Conservation (phyloP, 2,888 invertebrate genomes). For the Lasiommata megera region DNA sequence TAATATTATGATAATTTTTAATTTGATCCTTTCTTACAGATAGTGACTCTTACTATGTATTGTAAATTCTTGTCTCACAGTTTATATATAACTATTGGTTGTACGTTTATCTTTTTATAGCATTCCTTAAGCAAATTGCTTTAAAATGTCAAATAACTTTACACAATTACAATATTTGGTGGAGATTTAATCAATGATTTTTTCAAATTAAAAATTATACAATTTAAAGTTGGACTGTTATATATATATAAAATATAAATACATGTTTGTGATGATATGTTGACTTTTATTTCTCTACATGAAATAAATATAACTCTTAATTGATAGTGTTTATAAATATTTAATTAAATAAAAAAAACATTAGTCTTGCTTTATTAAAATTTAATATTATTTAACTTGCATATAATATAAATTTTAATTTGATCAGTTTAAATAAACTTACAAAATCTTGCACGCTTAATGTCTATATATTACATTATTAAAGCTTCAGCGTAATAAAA, state of each 20-base stretch:
- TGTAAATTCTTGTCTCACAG: no score
- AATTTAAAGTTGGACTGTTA: not conserved
- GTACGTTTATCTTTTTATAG: no score
- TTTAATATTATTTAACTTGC: conserved; percentile 75
- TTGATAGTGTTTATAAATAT: no score
- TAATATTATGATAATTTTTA: no score
- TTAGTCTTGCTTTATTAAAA: conserved; percentile 71
- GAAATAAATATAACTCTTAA: conserved; percentile 1
- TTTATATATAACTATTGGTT: no score
- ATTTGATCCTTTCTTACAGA: no score
- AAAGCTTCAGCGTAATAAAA: conserved; percentile 79
- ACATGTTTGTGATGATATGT: conserved; percentile 3
- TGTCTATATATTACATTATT: conserved; percentile 77
- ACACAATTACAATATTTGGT: no score
- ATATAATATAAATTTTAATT: conserved; percentile 76
- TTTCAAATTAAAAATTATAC: not conserved
- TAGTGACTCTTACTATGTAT: no score
- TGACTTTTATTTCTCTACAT: conserved; percentile 10
- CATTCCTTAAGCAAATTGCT: no score
- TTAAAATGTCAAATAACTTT: no score
- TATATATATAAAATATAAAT: conserved; percentile 1
- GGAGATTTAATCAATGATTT: not conserved
- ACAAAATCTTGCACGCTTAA: conserved; percentile 77
- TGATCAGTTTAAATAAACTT: conserved; percentile 79
- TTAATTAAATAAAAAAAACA: conserved; percentile 55